Evolutionary conservation across 2,888 invertebrate genomes (phyloP).

Genomic region (Thelaira solivaga): DNA sequence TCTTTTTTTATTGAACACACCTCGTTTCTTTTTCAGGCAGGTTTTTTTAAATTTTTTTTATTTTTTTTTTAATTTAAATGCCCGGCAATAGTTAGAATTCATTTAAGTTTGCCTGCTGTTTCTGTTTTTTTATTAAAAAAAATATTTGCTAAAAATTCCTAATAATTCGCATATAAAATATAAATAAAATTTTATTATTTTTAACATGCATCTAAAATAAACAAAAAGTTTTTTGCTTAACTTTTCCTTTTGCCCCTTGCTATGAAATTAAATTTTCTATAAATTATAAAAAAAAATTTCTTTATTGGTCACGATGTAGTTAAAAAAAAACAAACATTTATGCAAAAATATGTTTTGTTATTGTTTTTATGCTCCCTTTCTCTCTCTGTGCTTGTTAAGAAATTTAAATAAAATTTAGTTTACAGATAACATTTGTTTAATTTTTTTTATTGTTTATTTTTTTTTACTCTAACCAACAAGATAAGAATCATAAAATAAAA

Average conservation of each 20-base stretch:
- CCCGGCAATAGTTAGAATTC: too few relatives aligned
- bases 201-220: too few relatives aligned
- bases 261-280: constrained; percentile 14
- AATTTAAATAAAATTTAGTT: constrained; percentile 1
- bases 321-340: constrained; percentile 21
- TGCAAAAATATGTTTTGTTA: constrained; percentile 19
- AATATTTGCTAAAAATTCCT: too few relatives aligned
- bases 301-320: constrained; percentile 23
- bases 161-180: too few relatives aligned
- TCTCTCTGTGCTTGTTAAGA: not conserved
- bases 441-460: not conserved
- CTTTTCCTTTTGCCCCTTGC: not conserved
- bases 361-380: too few relatives aligned
- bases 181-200: too few relatives aligned
- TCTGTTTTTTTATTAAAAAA: too few relatives aligned
- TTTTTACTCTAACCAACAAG: constrained; percentile 21
- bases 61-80: too few relatives aligned
- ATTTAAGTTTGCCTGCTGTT: too few relatives aligned
- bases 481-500: constrained; percentile 5
- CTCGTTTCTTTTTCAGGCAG: too few relatives aligned
- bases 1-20: too few relatives aligned
- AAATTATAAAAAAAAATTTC: not conserved
- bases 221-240: not conserved
- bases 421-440: constrained; percentile 28
- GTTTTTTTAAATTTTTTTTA: too few relatives aligned